Evolutionary conservation across 1,140 invertebrate species (phyloP), one percentile per base, ranked within the genome.

Genomic region (Diplogasteroides magnus): DNA sequence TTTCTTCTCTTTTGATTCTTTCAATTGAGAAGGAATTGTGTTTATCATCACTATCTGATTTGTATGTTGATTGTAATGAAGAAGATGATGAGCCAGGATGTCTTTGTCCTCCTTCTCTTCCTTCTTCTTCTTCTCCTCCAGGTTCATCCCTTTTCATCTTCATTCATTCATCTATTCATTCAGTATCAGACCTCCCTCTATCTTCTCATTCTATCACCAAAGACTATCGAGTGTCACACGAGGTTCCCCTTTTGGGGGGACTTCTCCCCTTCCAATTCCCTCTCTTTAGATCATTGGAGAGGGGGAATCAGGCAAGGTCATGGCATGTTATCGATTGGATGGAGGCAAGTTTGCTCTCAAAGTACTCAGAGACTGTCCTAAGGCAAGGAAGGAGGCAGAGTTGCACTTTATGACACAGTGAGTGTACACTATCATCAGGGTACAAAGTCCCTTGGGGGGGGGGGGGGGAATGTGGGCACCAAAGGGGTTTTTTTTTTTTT

Each of bases 251-350:
- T 28, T 27, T 32, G 25, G 11, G 74, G 11, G n/a, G 23, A 23
- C 15, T 19, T 19, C 58, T 71, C 25, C 55, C n/a, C n/a, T n/a
- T n/a, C n/a, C n/a, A n/a, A 57, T 71, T 31, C 68, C 23, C 37
- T 19, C 2, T n/a, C 57, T 71, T 37, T 57, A 76, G 37, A 94
- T 97, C 15, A 88, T 98, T 56, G 95, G 95, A n/a, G 87, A 97
- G 29, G 95, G 95, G 19, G 97, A 98, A 75, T 97, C 96, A 84
- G 95, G 95, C 48, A 97, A 97, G 88, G 88, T 88, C 31, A 84
- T 88, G 48, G 86, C 87, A 77, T 91, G 90, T 83, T 90, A 86
- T 74, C 86, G 86, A 26, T 89, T 88, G 74, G 89, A 86, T 13
- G 87, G 88, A 77, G 84, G 89, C 77, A 93, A 93, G 83, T 93